Evolutionary conservation across 2,888 invertebrate genomes (phyloP).

Genomic region (Morinoia aosen): DNA sequence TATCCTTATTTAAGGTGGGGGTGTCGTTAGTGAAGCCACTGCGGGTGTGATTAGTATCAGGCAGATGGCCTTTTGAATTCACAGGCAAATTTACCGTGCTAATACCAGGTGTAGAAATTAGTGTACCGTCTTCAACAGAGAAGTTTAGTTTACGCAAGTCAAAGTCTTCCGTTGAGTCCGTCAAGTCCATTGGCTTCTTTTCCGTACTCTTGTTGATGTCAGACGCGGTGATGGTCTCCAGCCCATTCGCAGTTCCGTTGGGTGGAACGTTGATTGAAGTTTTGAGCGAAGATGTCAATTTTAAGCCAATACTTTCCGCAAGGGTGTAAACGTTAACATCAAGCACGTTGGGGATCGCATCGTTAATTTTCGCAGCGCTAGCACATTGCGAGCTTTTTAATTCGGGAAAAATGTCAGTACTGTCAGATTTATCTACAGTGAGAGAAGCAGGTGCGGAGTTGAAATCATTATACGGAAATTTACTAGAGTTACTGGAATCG

Average conservation of each 20-base stretch:
- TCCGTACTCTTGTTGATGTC: neutral
- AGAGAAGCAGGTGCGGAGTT: neutral
- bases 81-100: neutral
- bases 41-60: conserved; percentile 5
- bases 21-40: conserved; percentile 42
- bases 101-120: neutral
- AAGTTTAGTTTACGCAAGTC: neutral
- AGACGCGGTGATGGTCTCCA: neutral
- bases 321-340: neutral
- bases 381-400: neutral
- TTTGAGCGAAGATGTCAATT: neutral
- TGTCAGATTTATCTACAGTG: neutral
- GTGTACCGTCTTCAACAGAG: neutral
- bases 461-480: neutral
- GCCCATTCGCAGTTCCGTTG: neutral
- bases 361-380: neutral
- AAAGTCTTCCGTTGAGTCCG: neutral
- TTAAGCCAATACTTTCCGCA: neutral
- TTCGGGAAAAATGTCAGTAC: neutral
- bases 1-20: neutral
- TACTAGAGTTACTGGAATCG: neutral
- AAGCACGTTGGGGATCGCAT: neutral
- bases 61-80: neutral
- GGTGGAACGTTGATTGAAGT: neutral
- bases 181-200: neutral